Evolutionary conservation across 2,888 invertebrate species (phyloP).

Genomic region (Mechanitis messenoides): DNA sequence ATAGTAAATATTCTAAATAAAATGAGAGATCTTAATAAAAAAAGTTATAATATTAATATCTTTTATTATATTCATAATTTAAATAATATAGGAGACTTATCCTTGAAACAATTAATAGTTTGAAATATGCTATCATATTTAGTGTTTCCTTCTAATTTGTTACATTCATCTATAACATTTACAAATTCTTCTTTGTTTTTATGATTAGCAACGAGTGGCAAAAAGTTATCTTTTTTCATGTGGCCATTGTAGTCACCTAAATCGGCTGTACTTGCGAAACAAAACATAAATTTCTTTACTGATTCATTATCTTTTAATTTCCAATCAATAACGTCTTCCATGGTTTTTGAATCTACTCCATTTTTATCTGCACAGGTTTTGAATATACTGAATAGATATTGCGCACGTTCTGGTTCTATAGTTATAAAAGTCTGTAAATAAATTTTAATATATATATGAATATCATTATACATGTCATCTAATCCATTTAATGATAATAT

Average conservation of each 20-base stretch:
- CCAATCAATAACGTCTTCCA: conserved; percentile 39
- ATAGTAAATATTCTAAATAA: too few relatives aligned
- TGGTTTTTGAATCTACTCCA: conserved; percentile 25
- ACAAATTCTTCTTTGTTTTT: conserved; percentile 34
- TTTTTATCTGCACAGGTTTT: conserved; percentile 31
- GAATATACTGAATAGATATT: conserved; percentile 25
- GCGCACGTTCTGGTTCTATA: conserved; percentile 14
- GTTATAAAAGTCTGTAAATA: conserved; percentile 16
- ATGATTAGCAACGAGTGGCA: conserved; percentile 38
- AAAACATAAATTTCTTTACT: conserved; percentile 49
- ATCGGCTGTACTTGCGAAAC: conserved; percentile 45
- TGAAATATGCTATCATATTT: conserved; percentile 39
- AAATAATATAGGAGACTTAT: conserved; percentile 25
- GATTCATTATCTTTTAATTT: conserved; percentile 42
- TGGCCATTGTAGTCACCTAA: conserved; percentile 38
- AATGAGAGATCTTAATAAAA: too few relatives aligned
- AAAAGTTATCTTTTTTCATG: conserved; percentile 44
- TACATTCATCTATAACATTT: conserved; percentile 42
- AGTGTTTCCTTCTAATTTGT: conserved; percentile 36
- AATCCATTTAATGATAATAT: too few relatives aligned
- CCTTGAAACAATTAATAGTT: conserved; percentile 17
- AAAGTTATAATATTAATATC: too few relatives aligned
- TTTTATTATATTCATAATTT: conserved; percentile 6
- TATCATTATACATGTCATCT: neutral
- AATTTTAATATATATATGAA: conserved; percentile 3